phyloP scores from a whole-genome alignment of 2,113 vertebrate genomes.

The Emberiza fucata region DNA sequence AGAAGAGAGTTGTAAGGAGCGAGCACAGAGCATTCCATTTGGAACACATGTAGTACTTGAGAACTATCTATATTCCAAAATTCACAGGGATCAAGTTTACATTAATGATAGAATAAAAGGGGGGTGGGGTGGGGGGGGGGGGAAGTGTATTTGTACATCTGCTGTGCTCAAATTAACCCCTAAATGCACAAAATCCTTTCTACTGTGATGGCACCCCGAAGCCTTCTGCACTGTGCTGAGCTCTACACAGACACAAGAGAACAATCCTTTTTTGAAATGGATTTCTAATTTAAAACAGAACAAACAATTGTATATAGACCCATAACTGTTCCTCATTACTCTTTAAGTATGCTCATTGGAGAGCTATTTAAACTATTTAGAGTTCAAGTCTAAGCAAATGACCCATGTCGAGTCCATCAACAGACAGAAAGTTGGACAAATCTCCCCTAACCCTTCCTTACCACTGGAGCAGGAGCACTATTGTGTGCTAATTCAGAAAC shows the following conservation, averaged over 20 bases:
- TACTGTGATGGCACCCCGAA: neutral
- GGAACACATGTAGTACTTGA: neutral
- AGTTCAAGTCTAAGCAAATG: neutral
- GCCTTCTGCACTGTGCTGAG: neutral
- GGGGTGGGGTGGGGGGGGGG: rapidly evolving
- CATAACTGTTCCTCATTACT: neutral
- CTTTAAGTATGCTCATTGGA: neutral
- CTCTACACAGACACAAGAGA: neutral
- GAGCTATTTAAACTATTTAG: constrained; percentile 36
- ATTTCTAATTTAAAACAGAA: constrained; percentile 8
- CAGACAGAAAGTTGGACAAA: neutral
- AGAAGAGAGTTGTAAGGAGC: neutral
- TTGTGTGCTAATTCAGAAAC: neutral
- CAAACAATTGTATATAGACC: neutral
- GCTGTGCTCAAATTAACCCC: rapidly evolving
- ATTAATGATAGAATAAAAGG: neutral
- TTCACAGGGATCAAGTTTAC: neutral
- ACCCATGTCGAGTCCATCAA: neutral
- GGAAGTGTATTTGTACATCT: neutral
- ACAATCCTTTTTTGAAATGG: neutral
- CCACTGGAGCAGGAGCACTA: neutral
- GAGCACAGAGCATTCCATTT: neutral
- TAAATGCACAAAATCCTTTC: neutral
- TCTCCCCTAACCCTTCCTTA: neutral
- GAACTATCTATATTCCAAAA: neutral